phyloP scores from a whole-genome alignment of 2,113 vertebrate species.

The Centropristis striata region DNA sequence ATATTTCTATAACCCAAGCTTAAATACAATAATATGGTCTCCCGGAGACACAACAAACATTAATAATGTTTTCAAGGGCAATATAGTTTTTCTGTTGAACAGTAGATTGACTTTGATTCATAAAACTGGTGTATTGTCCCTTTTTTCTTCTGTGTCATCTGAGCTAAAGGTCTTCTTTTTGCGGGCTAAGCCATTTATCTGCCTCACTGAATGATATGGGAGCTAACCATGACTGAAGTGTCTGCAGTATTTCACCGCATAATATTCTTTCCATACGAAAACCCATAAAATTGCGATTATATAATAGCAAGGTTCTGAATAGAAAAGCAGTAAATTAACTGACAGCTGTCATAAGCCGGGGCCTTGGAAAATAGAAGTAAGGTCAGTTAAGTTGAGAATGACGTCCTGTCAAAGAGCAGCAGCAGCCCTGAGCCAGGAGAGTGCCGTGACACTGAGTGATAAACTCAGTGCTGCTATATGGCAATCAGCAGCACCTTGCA shows the following conservation, averaged over 20 bases:
- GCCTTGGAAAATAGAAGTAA: conserved; percentile 52
- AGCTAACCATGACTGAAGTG: conserved; percentile 18
- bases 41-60: too few relatives aligned
- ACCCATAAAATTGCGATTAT: conserved; percentile 28
- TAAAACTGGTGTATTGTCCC: not conserved
- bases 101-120: not conserved
- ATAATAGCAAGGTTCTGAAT: conserved; percentile 37
- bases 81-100: too few relatives aligned
- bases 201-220: not conserved
- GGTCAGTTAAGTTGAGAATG: conserved; percentile 57
- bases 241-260: conserved; percentile 13
- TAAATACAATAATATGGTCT: too few relatives aligned
- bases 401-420: conserved; percentile 53
- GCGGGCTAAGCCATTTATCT: not conserved
- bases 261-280: conserved; percentile 30
- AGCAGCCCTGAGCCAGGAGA: conserved; percentile 54
- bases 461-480: conserved; percentile 38
- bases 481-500: conserved; percentile 27
- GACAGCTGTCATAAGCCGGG: conserved; percentile 55
- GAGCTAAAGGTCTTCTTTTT: not conserved
- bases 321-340: conserved; percentile 63
- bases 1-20: too few relatives aligned
- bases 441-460: conserved; percentile 57
- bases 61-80: too few relatives aligned
- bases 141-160: not conserved